Conservation (phyloP, 2,113 vertebrate genomes). For the Tyrannus savana region DNA sequence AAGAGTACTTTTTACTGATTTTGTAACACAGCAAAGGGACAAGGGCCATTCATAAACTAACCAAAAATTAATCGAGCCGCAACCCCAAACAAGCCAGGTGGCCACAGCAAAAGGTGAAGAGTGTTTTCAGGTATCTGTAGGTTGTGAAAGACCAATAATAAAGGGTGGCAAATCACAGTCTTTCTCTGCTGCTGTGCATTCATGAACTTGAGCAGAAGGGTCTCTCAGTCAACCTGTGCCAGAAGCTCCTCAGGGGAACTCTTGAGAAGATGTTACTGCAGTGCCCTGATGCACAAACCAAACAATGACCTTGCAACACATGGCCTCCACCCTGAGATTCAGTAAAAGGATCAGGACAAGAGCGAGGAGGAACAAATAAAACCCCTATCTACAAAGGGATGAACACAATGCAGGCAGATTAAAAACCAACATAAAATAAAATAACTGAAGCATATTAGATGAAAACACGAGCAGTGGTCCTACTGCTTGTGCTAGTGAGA, state of each 20-base stretch:
- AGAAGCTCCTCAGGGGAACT: background rate
- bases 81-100: background rate
- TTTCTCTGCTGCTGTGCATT: background rate
- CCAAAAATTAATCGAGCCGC: background rate
- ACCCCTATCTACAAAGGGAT: background rate
- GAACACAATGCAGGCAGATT: background rate
- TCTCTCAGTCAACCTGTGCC: background rate
- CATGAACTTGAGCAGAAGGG: background rate
- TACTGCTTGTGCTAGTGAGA: background rate
- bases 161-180: background rate
- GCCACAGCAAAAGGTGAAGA: background rate
- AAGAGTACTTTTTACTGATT: background rate
- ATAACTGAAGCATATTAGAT: background rate
- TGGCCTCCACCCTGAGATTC: background rate
- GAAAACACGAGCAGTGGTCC: background rate
- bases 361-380: background rate
- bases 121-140: background rate
- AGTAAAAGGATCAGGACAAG: background rate
- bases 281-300: background rate
- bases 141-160: background rate
- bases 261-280: background rate
- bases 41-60: accelerated
- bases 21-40: background rate
- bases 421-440: background rate
- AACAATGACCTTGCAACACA: background rate